These are phyloP conservation scores for Ostrea edulis DNA, from an alignment of 1,140 invertebrate genomes.

Conservation along the genomic window DNA sequence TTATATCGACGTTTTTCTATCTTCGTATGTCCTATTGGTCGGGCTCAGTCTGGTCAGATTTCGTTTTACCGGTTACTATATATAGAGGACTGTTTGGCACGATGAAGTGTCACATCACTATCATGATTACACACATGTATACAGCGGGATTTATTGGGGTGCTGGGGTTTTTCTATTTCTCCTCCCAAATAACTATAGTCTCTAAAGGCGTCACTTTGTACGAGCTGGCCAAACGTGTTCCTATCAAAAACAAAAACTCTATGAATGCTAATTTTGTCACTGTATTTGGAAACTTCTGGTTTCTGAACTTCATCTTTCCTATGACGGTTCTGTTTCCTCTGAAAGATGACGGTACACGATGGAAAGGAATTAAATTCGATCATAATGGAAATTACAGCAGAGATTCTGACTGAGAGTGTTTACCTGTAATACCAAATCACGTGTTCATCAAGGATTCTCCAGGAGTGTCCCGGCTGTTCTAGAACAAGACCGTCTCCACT, in stretches of 20 bases:
- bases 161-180: slow-evolving; percentile 39
- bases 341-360: slow-evolving; percentile 41
- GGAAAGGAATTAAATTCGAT: slow-evolving; percentile 51
- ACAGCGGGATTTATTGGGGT: slow-evolving; percentile 31
- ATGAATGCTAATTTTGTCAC: slow-evolving; percentile 57
- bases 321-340: slow-evolving; percentile 53
- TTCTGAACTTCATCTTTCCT: slow-evolving; percentile 68
- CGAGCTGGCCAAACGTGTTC: slow-evolving; percentile 79
- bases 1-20: slow-evolving; percentile 9
- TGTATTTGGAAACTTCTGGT: slow-evolving; percentile 69
- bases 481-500: no score
- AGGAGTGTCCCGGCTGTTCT: no score
- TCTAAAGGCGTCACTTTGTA: slow-evolving; percentile 86
- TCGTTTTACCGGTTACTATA: slow-evolving; percentile 42
- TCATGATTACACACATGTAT: slow-evolving; percentile 44
- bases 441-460: no score
- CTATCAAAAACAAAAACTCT: slow-evolving; percentile 45
- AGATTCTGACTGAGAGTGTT: background rate
- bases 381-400: slow-evolving; percentile 1
- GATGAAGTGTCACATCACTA: background rate
- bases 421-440: no score
- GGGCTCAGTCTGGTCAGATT: slow-evolving; percentile 44
- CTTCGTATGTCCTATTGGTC: slow-evolving; percentile 39
- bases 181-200: slow-evolving; percentile 81
- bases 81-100: slow-evolving; percentile 42